These are phyloP conservation scores for Hedya salicella DNA, from an alignment of 2,888 invertebrate genomes.

Conservation along the genomic window DNA sequence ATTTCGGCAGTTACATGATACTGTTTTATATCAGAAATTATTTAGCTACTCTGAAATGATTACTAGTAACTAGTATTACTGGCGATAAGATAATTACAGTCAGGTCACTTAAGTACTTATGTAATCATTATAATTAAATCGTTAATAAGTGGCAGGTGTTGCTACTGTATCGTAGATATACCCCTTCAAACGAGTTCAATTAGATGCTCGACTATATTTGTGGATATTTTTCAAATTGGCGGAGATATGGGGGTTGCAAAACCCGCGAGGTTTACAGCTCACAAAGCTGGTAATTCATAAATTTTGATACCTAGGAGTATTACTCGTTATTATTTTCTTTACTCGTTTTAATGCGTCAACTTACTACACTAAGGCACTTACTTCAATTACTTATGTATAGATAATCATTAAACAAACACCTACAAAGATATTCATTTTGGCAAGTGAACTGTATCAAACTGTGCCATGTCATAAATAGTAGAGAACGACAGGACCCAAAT, in stretches of 20 bases:
- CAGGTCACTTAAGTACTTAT: neutral
- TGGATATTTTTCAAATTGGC: too few species aligned
- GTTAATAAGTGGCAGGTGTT: neutral
- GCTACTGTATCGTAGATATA: too few species aligned
- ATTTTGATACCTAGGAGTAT: too few species aligned
- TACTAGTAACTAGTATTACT: neutral
- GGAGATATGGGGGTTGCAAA: too few species aligned
- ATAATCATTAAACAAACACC: too few species aligned
- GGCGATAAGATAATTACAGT: neutral
- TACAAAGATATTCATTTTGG: constrained; percentile 1
- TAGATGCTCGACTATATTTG: neutral
- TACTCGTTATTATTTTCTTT: too few species aligned
- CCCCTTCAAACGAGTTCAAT: neutral
- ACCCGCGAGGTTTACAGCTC: too few species aligned
- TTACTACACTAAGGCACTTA: too few species aligned
- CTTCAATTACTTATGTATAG: too few species aligned
- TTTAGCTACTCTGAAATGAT: neutral
- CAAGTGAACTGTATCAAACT: constrained; percentile 2
- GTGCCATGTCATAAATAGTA: constrained; percentile 24
- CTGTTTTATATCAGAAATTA: neutral
- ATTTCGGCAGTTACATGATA: neutral
- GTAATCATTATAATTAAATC: constrained; percentile 14
- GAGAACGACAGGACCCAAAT: neutral
- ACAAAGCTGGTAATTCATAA: too few species aligned
- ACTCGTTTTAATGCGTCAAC: too few species aligned